Conservation (phyloP, 92 coral and sea anemone genomes). For the Zoanthus sansibaricus region DNA sequence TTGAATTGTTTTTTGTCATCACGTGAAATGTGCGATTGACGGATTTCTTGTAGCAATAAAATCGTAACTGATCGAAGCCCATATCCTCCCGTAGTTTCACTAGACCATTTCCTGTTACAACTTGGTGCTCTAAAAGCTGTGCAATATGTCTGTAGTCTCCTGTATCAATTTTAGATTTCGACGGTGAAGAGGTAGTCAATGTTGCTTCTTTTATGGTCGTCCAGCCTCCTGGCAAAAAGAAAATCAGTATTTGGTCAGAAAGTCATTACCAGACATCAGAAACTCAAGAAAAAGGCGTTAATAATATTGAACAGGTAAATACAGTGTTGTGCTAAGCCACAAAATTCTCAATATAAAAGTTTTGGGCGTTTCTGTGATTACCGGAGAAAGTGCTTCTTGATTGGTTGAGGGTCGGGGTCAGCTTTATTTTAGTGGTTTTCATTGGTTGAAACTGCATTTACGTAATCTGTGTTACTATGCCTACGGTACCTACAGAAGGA, state of each 20-base stretch:
- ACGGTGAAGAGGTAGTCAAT: slow-evolving; percentile 39
- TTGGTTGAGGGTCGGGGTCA: no score
- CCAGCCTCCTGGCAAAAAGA: slow-evolving; percentile 82
- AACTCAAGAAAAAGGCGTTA: no score
- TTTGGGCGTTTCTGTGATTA: no score
- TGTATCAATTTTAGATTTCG: slow-evolving; percentile 45
- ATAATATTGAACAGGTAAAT: no score
- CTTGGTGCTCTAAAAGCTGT: slow-evolving; percentile 36
- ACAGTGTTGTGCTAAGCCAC: no score
- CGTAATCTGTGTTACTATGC: no score
- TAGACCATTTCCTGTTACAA: slow-evolving; percentile 62
- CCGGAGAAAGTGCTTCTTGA: no score
- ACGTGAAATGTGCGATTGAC: slow-evolving; percentile 82
- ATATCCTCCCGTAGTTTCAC: slow-evolving; percentile 52
- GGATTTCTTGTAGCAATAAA: slow-evolving; percentile 72
- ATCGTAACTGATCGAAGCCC: slow-evolving; percentile 79
- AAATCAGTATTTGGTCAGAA: background rate
- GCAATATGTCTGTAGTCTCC: slow-evolving; percentile 63
- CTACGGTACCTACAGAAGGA: no score
- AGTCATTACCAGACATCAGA: background rate
- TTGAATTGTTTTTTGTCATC: slow-evolving; percentile 60
- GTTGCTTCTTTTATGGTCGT: slow-evolving; percentile 73
- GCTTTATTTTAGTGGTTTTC: no score
- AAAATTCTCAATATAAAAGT: no score
- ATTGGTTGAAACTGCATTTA: no score